Evolutionary conservation across 2,113 vertebrate species (phyloP).

Genomic region (Pongo pygmaeus): DNA sequence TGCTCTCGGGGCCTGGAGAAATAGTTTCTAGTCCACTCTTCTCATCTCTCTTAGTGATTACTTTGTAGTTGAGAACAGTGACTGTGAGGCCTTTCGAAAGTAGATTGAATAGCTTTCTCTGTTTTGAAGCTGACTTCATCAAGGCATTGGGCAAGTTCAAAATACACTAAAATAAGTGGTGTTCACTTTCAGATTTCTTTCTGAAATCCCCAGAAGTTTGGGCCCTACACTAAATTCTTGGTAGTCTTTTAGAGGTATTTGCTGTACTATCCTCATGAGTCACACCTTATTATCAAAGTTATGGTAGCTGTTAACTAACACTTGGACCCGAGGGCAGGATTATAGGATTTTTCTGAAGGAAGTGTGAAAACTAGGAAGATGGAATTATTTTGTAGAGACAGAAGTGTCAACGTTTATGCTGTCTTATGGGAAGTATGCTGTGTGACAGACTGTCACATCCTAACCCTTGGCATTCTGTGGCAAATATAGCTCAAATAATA

Average conservation of each 20-base stretch:
- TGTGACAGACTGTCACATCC: not conserved
- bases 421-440: not conserved
- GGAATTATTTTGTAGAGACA: slow-evolving; percentile 52
- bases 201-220: not conserved
- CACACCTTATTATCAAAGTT: slow-evolving; percentile 60
- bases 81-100: not conserved
- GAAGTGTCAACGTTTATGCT: slow-evolving; percentile 16
- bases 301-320: slow-evolving; percentile 46
- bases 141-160: not conserved
- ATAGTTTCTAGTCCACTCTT: not conserved
- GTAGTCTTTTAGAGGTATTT: slow-evolving; percentile 20
- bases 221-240: not conserved
- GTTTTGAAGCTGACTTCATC: not conserved
- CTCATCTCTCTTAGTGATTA: not conserved
- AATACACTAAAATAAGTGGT: not conserved
- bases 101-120: not conserved
- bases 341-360: slow-evolving; percentile 59
- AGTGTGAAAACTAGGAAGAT: slow-evolving; percentile 67
- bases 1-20: not conserved
- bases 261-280: not conserved
- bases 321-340: slow-evolving; percentile 52
- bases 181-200: not conserved
- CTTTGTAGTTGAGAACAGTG: not conserved
- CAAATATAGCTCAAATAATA: slow-evolving; percentile 29
- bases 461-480: slow-evolving; percentile 35